Evolutionary conservation across 2,797 vertebrate species (phyloP), one percentile per base, ranked within the genome.

Genomic region (Urocyon cinereoargenteus): DNA sequence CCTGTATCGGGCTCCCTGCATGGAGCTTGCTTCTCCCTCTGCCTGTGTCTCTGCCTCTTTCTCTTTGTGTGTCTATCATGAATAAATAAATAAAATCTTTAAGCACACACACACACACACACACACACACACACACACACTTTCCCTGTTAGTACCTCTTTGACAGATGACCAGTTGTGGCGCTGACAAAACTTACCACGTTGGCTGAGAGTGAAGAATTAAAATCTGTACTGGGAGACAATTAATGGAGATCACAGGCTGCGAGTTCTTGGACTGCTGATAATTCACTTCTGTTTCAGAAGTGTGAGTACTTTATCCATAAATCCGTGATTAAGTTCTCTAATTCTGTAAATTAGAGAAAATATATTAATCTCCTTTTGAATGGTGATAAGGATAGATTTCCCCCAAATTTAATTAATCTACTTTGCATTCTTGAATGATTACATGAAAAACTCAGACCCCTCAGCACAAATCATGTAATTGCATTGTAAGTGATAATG

Each of bases 341-440:
- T 95, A 97, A 96, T 96, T 96, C 91, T 86, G 45, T 82, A 94
- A 97, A 95, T 97, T 95, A 97, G 78, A 89, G 57, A 81, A 97
- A 97, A 97, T 86, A 77, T 75, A 92, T 93, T 95, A 95, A 91
- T 95, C 83, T 94, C n/a, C 70, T 95, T 96, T 93, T 88, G 81
- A 96, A 61, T 92, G 81, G 68, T 84, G 62, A 95, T 96, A 82
- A 85, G 78, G 77, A 90, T 70, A 86, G 59, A 92, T 91, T 92
- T 81, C 6, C 14, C 28, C 55, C 13, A 70, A 92, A 92, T 96
- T 93, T 93, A 90, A 96, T 95, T 91, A 96, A 90, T 96, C 59
- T 91, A 49, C 83, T 97, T 96, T 92, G 61, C 81, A 78, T 84
- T 97, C 94, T 94, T 86, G 79, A 94, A 88, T 62, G 40, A 94